These are phyloP conservation scores for Hydrotaea diabolus DNA, from an alignment of 2,888 invertebrate genomes.

Conservation along the genomic window DNA sequence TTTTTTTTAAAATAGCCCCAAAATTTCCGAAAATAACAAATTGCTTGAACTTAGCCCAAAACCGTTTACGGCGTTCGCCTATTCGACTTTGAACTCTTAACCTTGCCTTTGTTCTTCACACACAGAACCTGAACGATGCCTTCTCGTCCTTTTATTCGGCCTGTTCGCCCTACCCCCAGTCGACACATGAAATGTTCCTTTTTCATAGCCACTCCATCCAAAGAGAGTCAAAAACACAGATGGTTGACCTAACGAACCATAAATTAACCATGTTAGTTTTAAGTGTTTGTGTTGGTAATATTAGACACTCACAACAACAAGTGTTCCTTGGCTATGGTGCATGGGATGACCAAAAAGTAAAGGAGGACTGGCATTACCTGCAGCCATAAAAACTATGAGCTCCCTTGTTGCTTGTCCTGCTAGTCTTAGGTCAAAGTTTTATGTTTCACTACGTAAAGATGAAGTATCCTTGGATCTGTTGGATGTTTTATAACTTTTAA, in stretches of 20 bases:
- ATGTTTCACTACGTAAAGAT: constrained; percentile 48
- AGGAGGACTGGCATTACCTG: constrained; percentile 54
- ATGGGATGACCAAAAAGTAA: background rate
- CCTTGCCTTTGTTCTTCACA: constrained; percentile 6
- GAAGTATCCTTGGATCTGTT: constrained; percentile 39
- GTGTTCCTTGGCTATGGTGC: constrained; percentile 5
- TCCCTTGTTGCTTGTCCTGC: background rate
- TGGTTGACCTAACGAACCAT: constrained; percentile 80
- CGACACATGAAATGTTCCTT: background rate
- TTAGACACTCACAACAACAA: constrained; percentile 41
- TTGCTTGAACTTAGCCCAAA: background rate
- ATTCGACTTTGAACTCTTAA: background rate
- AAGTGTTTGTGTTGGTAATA: constrained; percentile 56
- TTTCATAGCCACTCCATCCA: constrained; percentile 5
- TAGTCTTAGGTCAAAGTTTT: constrained; percentile 37
- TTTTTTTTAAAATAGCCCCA: too few relatives aligned
- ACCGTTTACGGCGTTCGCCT: constrained; percentile 4
- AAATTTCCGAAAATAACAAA: too few relatives aligned
- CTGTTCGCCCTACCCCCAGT: background rate
- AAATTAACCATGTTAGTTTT: constrained; percentile 78
- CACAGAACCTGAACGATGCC: background rate
- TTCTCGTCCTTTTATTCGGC: background rate
- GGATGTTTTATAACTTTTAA: constrained; percentile 73
- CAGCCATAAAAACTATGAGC: constrained; percentile 50
- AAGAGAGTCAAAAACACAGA: constrained; percentile 57